A percentile compares a stretch with the other conserved stretches of the same genome.
phyloP scores from a whole-genome alignment of 2,888 invertebrate genomes.

The Idaea aversata region DNA sequence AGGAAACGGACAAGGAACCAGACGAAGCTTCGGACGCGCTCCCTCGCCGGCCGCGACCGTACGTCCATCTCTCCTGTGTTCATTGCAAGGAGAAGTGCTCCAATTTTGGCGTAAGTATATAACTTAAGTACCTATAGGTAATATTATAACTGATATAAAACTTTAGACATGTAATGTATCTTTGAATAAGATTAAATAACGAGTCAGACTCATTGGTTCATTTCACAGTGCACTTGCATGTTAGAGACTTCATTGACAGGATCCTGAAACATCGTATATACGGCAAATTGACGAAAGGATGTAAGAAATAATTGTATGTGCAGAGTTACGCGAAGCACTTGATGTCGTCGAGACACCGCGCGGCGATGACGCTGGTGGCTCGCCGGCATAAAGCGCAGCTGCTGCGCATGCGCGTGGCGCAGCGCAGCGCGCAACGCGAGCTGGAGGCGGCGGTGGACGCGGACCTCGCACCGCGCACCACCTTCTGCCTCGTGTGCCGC shows the following conservation, averaged over 20 bases:
- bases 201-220: no score
- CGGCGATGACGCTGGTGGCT: slow-evolving; percentile 87
- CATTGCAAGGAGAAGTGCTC: slow-evolving; percentile 88
- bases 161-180: no score
- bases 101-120: slow-evolving; percentile 83
- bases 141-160: no score
- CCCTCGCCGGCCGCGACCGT: slow-evolving; percentile 78
- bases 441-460: slow-evolving; percentile 86
- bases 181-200: no score
- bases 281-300: not conserved
- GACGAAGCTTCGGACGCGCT: slow-evolving; percentile 72
- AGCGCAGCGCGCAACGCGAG: slow-evolving; percentile 89
- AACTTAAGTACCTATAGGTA: no score
- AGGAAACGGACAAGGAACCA: slow-evolving; percentile 78
- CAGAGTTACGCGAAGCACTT: slow-evolving; percentile 88
- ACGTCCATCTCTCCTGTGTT: slow-evolving; percentile 87
- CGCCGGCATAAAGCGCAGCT: slow-evolving; percentile 87
- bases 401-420: slow-evolving; percentile 88
- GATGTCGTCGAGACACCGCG: slow-evolving; percentile 84
- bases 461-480: slow-evolving; percentile 81
- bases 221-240: no score
- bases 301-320: not conserved
- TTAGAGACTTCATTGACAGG: not conserved
- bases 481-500: slow-evolving; percentile 87
- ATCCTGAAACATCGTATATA: not conserved